Percentiles rank a stretch among this genome's conserved stretches.
These are phyloP conservation scores for Notoglanidium macrostoma DNA, from an alignment of 2,797 vertebrate genomes.

Conservation along the genomic window DNA sequence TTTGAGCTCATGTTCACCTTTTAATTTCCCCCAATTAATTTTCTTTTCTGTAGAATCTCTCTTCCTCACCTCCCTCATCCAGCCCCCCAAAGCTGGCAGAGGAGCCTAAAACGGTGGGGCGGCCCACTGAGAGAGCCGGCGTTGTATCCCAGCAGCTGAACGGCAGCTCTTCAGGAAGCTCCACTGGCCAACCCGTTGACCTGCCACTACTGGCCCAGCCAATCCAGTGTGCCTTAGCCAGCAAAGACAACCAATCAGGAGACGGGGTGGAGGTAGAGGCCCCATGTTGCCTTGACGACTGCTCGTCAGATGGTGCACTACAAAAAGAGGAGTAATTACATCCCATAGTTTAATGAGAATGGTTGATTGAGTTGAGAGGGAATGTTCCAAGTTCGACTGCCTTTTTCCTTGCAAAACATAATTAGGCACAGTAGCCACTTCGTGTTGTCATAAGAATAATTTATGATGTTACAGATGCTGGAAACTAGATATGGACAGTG, in stretches of 20 bases:
- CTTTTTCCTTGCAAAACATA: slow-evolving; percentile 75
- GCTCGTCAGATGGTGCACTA: slow-evolving; percentile 83
- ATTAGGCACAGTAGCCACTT: slow-evolving; percentile 64
- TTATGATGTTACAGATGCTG: slow-evolving; percentile 61
- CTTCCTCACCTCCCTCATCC: slow-evolving; percentile 71
- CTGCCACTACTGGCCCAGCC: slow-evolving; percentile 79
- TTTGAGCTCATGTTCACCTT: neutral
- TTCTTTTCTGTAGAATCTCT: slow-evolving; percentile 47
- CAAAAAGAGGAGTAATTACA: slow-evolving; percentile 84
- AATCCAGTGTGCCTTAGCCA: slow-evolving; percentile 91
- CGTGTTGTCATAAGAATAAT: slow-evolving; percentile 61
- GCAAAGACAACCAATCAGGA: slow-evolving; percentile 86
- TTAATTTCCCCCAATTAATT: neutral
- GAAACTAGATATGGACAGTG: slow-evolving; percentile 59
- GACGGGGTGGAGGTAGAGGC: slow-evolving; percentile 80
- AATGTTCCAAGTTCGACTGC: slow-evolving; percentile 82
- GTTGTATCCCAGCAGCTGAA: slow-evolving; percentile 77
- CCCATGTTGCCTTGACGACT: slow-evolving; percentile 84
- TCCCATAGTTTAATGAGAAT: slow-evolving; percentile 63
- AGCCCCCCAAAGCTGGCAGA: slow-evolving; percentile 80
- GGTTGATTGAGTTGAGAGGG: slow-evolving; percentile 63
- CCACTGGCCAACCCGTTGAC: slow-evolving; percentile 76
- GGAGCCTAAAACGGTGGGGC: slow-evolving; percentile 66
- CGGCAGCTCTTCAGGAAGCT: slow-evolving; percentile 77
- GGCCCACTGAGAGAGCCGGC: slow-evolving; percentile 66